Evolutionary conservation across 2,888 invertebrate species (phyloP).

Genomic region (Papilio demoleus): DNA sequence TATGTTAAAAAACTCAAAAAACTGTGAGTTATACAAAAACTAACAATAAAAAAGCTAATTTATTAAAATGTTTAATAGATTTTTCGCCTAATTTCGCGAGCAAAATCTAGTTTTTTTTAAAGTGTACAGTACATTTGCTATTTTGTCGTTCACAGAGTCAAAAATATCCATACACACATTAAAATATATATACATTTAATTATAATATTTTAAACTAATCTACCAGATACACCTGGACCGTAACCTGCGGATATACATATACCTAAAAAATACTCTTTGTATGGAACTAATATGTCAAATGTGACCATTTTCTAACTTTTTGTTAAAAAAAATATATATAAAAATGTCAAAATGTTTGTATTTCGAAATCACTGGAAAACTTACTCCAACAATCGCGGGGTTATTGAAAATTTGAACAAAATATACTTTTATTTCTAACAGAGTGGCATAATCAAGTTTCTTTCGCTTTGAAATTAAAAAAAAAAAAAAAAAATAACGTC

Average conservation of each 20-base stretch:
- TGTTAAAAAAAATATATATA: background rate
- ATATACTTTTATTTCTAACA: background rate
- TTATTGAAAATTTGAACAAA: background rate
- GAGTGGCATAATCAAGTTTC: background rate
- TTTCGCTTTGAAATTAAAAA: background rate
- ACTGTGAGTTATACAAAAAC: too few species aligned
- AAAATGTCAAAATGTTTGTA: too few species aligned
- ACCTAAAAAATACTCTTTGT: background rate
- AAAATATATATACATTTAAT: constrained; percentile 2
- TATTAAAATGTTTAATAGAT: too few species aligned
- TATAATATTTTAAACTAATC: background rate
- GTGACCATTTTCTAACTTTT: background rate
- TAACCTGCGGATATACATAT: background rate
- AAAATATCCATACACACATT: background rate
- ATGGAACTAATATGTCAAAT: background rate
- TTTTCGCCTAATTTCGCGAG: too few species aligned
- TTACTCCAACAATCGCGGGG: background rate
- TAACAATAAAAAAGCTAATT: too few species aligned
- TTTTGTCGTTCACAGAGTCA: constrained; percentile 13
- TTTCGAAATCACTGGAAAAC: background rate
- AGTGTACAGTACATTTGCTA: too few species aligned
- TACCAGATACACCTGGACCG: background rate
- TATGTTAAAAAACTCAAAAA: too few species aligned
- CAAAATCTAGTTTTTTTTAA: too few species aligned
- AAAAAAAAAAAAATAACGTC: background rate